A percentile compares a stretch with the other conserved stretches of the same genome.
Evolutionary conservation across 2,888 invertebrate species (phyloP).

Genomic region (Aphidius colemani): DNA sequence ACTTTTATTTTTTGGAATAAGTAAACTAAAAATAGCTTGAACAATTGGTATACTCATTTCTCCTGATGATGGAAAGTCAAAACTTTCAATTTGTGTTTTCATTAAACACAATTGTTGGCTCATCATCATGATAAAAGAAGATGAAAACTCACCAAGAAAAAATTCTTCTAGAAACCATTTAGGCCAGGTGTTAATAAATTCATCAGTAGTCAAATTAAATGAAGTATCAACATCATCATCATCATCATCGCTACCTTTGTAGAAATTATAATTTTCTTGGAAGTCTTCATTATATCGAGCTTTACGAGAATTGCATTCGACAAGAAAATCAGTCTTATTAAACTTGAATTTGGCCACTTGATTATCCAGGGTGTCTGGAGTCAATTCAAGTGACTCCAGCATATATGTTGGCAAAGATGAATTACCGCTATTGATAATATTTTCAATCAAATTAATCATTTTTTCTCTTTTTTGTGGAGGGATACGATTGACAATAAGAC

Average conservation of each 20-base stretch:
- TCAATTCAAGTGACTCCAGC: conserved; percentile 64
- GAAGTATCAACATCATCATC: conserved; percentile 30
- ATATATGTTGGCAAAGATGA: conserved; percentile 65
- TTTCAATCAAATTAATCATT: conserved; percentile 66
- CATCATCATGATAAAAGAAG: conserved; percentile 72
- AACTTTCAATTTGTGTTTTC: conserved; percentile 68
- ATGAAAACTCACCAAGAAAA: conserved; percentile 60
- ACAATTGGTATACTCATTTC: conserved; percentile 68
- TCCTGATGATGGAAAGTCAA: conserved; percentile 63
- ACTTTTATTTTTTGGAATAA: conserved; percentile 41
- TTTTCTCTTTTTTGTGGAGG: conserved; percentile 64
- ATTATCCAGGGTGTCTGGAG: background rate
- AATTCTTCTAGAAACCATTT: conserved; percentile 31
- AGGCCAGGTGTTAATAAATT: conserved; percentile 15
- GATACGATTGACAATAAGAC: conserved; percentile 69
- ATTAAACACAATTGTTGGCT: conserved; percentile 69
- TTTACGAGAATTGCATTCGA: too few species aligned
- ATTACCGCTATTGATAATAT: conserved; percentile 68
- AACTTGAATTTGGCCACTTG: too few species aligned
- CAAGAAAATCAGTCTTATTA: too few species aligned
- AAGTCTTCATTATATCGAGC: background rate
- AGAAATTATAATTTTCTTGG: conserved; percentile 38
- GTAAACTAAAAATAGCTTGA: conserved; percentile 63
- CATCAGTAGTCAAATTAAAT: background rate
- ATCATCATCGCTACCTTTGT: conserved; percentile 29